A percentile compares a stretch with the other conserved stretches of the same genome.
These are phyloP conservation scores for Cuniculus paca DNA, from an alignment of 2,797 vertebrate genomes.

Conservation along the genomic window DNA sequence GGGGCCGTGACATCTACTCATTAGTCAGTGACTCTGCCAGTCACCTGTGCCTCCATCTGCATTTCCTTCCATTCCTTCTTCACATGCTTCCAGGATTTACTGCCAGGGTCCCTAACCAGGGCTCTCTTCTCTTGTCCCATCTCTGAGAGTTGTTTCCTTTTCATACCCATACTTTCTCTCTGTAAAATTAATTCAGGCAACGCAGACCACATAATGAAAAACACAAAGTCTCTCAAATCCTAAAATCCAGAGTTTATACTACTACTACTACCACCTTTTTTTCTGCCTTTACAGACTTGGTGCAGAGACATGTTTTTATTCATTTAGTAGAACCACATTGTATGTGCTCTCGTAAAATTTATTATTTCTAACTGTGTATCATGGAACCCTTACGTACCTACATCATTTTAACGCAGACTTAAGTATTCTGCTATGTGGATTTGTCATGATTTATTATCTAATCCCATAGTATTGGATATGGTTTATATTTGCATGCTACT, in stretches of 20 bases:
- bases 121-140: neutral
- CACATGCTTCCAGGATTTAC: neutral
- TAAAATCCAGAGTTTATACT: neutral
- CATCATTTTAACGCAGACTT: constrained; percentile 19
- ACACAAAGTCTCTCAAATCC: constrained; percentile 17
- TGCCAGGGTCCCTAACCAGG: neutral
- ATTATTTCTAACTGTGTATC: neutral
- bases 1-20: neutral
- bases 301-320: neutral
- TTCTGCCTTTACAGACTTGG: neutral
- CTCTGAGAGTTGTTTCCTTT: neutral
- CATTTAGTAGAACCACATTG: neutral
- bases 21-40: neutral
- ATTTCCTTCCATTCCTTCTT: neutral
- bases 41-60: neutral
- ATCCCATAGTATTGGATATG: neutral
- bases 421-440: constrained; percentile 7
- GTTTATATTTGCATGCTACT: constrained; percentile 50
- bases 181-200: constrained; percentile 1
- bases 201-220: neutral
- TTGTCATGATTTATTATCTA: constrained; percentile 49
- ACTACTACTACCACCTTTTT: neutral
- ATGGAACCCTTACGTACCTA: neutral
- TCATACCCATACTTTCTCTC: neutral
- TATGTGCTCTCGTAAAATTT: constrained; percentile 22